A percentile compares a stretch with the other conserved stretches of the same genome.
Conservation (phyloP, 2,113 vertebrate genomes). For the Halichoeres trimaculatus region DNA sequence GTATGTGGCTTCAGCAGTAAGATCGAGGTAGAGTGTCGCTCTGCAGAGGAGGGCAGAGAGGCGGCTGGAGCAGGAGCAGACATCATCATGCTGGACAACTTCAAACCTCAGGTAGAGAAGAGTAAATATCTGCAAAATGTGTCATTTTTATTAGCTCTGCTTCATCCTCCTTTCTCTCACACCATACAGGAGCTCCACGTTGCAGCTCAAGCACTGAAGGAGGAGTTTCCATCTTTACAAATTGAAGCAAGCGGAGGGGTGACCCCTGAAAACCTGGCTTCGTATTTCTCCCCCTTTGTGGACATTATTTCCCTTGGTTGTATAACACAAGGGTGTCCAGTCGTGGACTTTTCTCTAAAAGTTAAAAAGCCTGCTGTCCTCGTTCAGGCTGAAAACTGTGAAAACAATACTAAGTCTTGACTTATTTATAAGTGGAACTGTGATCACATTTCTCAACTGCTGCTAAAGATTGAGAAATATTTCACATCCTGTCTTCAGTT, state of each 20-base stretch:
- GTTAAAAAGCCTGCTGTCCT: slow-evolving; percentile 55
- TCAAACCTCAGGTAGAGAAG: slow-evolving; percentile 80
- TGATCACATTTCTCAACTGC: not conserved
- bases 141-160: not conserved
- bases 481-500: slow-evolving; percentile 1
- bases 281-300: slow-evolving; percentile 82
- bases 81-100: slow-evolving; percentile 88
- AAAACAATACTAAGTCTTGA: not conserved
- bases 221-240: slow-evolving; percentile 71
- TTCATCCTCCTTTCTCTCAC: not conserved
- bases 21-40: slow-evolving; percentile 88
- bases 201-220: slow-evolving; percentile 79
- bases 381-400: no score
- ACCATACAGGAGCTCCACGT: slow-evolving; percentile 79
- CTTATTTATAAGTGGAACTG: not conserved
- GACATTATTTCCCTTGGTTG: slow-evolving; percentile 88
- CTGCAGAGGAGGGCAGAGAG: slow-evolving; percentile 76
- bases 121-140: not conserved
- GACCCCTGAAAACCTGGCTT: slow-evolving; percentile 71
- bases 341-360: slow-evolving; percentile 89
- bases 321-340: slow-evolving; percentile 86
- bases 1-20: slow-evolving; percentile 83
- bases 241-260: slow-evolving; percentile 89
- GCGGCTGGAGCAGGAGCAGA: slow-evolving; percentile 83
- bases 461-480: not conserved